Percentiles rank a stretch among this genome's conserved stretches.
These are phyloP conservation scores for Brachystomella parvula DNA, from an alignment of 1,140 invertebrate genomes.

Conservation along the genomic window DNA sequence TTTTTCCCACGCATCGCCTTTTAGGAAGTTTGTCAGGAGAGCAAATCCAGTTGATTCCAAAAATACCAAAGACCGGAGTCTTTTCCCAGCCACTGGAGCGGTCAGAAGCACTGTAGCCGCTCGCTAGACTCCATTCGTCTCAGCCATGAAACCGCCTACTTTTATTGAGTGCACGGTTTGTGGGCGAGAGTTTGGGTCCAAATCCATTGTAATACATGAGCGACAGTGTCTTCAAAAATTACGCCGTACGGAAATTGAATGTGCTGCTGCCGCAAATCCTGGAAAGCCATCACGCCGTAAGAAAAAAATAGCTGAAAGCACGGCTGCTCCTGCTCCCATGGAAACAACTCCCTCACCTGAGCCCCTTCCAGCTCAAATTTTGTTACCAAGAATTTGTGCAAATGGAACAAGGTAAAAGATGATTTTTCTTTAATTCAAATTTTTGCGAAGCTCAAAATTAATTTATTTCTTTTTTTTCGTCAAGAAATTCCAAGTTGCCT, in stretches of 20 bases:
- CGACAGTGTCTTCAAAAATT: slow-evolving; percentile 69
- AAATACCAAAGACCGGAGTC: not conserved
- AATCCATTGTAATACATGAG: slow-evolving; percentile 64
- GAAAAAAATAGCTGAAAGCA: not conserved
- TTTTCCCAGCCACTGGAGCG: slow-evolving; percentile 2
- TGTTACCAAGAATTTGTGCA: slow-evolving; percentile 4
- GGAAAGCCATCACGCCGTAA: not conserved
- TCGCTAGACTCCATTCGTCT: not conserved
- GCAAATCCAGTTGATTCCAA: too few species aligned
- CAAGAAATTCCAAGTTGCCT: not conserved
- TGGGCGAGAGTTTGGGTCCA: slow-evolving; percentile 62
- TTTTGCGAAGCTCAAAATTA: not conserved
- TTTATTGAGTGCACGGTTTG: slow-evolving; percentile 60
- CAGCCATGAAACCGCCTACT: slow-evolving; percentile 30
- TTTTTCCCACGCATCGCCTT: not conserved
- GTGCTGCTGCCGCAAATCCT: not conserved
- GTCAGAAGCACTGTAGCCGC: not conserved
- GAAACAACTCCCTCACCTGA: not conserved
- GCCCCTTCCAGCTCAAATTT: not conserved
- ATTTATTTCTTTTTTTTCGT: not conserved
- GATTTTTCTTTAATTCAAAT: slow-evolving; percentile 10
- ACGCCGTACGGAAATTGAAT: slow-evolving; percentile 43
- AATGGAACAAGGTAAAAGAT: not conserved
- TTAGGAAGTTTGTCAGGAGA: too few species aligned
- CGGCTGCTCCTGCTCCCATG: not conserved